Percentiles rank a stretch among this genome's conserved stretches.
phyloP scores from a whole-genome alignment of 2,797 vertebrate species.

The Pseudomugil gertrudae region DNA sequence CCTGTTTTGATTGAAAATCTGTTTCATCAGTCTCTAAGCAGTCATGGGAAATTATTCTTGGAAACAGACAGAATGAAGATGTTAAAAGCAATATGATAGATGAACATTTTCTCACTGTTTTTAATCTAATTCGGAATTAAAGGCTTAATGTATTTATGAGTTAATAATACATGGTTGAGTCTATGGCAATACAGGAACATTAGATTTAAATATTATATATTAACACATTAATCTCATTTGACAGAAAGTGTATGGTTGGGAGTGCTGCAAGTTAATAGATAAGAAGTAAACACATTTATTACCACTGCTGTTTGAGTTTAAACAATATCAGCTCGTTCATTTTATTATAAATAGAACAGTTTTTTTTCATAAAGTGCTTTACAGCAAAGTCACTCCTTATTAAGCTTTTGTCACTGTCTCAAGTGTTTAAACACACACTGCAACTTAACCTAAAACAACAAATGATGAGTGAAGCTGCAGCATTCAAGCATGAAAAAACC shows the following conservation, averaged over 20 bases:
- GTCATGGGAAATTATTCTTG: conserved; percentile 6
- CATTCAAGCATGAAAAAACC: conserved; percentile 1
- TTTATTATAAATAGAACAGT: neutral
- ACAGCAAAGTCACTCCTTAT: neutral
- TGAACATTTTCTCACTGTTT: neutral
- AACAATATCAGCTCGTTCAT: neutral
- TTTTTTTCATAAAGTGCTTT: neutral
- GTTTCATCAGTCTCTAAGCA: neutral
- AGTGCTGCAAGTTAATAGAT: neutral
- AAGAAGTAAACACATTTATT: conserved; percentile 1
- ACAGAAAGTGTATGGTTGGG: neutral
- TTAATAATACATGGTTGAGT: neutral
- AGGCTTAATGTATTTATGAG: neutral
- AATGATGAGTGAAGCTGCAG: neutral
- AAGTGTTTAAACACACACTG: conserved; percentile 12
- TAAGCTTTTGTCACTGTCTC: conserved; percentile 5
- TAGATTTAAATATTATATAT: neutral
- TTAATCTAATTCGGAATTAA: neutral
- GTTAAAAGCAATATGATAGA: neutral
- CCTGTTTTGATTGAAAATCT: neutral
- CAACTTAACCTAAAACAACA: neutral
- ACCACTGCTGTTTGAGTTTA: conserved; percentile 8
- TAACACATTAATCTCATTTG: neutral
- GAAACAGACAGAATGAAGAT: neutral
- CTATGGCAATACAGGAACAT: neutral